Percentiles rank a stretch among this genome's conserved stretches.
Evolutionary conservation across 2,888 invertebrate species (phyloP).

Genomic region (Microplitis deprimator): DNA sequence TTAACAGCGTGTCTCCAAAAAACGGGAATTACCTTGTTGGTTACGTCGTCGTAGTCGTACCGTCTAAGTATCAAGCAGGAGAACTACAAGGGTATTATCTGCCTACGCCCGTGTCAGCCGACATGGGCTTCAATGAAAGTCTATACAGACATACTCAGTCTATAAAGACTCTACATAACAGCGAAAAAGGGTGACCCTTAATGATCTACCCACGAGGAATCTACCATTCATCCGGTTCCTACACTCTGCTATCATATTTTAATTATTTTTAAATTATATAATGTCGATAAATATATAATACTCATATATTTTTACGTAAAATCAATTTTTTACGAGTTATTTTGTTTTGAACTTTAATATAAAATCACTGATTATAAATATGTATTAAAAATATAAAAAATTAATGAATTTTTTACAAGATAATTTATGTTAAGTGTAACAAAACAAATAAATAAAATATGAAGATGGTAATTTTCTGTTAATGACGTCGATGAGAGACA

Average conservation of each 20-base stretch:
- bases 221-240: slow-evolving; percentile 47
- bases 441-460: too few relatives aligned
- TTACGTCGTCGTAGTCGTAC: slow-evolving; percentile 30
- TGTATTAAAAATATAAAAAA: too few relatives aligned
- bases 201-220: slow-evolving; percentile 52
- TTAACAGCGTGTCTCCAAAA: slow-evolving; percentile 45
- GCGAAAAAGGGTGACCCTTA: slow-evolving; percentile 47
- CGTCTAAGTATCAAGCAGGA: slow-evolving; percentile 50
- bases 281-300: too few relatives aligned
- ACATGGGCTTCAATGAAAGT: slow-evolving; percentile 50
- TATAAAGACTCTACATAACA: not conserved
- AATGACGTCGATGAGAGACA: too few relatives aligned
- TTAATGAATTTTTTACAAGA: too few relatives aligned
- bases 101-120: slow-evolving; percentile 46
- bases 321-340: too few relatives aligned
- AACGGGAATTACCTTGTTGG: slow-evolving; percentile 51
- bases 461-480: too few relatives aligned
- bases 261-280: too few relatives aligned
- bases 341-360: too few relatives aligned
- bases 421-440: too few relatives aligned
- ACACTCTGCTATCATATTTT: not conserved
- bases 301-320: too few relatives aligned
- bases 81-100: slow-evolving; percentile 52
- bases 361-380: too few relatives aligned
- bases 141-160: slow-evolving; percentile 34